These are phyloP conservation scores for Cairina moschata DNA, from an alignment of 2,113 vertebrate genomes.

Conservation along the genomic window DNA sequence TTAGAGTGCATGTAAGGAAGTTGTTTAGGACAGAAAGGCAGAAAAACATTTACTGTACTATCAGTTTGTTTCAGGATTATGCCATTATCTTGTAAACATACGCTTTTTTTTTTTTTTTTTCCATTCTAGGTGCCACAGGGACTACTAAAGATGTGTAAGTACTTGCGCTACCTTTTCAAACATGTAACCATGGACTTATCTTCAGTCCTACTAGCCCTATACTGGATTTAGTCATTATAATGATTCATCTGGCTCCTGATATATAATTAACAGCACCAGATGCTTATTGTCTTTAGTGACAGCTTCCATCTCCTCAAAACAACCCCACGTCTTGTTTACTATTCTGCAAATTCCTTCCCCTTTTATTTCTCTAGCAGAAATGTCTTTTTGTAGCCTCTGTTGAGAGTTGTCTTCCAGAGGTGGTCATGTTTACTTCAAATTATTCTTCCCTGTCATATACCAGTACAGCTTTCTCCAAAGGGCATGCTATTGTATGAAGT, in stretches of 20 bases:
- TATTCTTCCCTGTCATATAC: neutral
- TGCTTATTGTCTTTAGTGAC: slow-evolving; percentile 38
- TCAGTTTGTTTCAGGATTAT: neutral
- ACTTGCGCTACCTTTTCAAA: slow-evolving; percentile 31
- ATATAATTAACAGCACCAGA: slow-evolving; percentile 14
- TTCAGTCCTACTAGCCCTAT: neutral
- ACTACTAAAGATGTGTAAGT: slow-evolving; percentile 93
- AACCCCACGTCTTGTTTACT: slow-evolving; percentile 1
- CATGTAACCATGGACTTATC: neutral
- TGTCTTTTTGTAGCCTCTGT: neutral
- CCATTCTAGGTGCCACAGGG: slow-evolving; percentile 84
- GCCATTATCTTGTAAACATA: slow-evolving; percentile 12
- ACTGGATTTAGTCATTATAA: slow-evolving; percentile 8
- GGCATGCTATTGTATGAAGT: neutral
- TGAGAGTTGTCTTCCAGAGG: neutral
- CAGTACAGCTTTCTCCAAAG: neutral
- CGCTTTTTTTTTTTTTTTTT: neutral
- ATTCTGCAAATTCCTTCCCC: neutral
- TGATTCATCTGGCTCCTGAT: slow-evolving; percentile 34
- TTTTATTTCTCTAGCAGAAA: neutral
- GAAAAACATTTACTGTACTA: neutral
- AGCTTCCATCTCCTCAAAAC: slow-evolving; percentile 10
- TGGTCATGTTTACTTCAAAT: neutral
- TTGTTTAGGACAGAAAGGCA: neutral
- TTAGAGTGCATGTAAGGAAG: neutral